Base-by-base conservation (phyloP, 2,797 vertebrate species). In the Labeo calbasu region DNA sequence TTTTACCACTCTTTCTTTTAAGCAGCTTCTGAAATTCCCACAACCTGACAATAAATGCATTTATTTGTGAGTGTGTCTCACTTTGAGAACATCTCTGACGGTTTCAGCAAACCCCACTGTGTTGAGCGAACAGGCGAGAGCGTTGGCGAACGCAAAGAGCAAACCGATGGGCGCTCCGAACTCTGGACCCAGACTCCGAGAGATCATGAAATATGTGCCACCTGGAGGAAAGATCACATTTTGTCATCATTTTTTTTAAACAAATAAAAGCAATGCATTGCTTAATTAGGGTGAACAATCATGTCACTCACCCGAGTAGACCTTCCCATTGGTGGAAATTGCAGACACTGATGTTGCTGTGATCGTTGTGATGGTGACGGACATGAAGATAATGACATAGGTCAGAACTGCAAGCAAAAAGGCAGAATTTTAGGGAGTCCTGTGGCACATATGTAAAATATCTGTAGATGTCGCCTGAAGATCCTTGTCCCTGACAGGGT, bases 141-240 rank as follows among this genome's bases (percentile, higher is more conserved):
- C 92, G 0, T 93, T 96, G 84, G 93, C 93, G 12, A 96, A 95
- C 57, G 92, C 88, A 73, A 95, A 95, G 4, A 95, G 92, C 86
- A 95, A 19, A 5, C 94, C 93, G 0, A 94, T 94, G 0, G 94
- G 95, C 3, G 92, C 90, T 0, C 94, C 94, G 25, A 95, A 89
- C 88, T 95, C 95, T 19, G 92, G 93, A 10, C 93, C 92, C 70
- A 95, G 89, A 9, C 93, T 94, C 8, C 92, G 88, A 2, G 94
- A 96, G 87, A 95, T 94, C 89, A 95, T 91, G 72, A 96, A 95
- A 57, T 95, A 95, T 0, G 91, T 91, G 8, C 94, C 93, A 2
- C 94, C 94, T 95, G 85, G 3, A 57, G 43, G 1, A 55, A 59
- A 81, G 25, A 65, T 46, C 36, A 61, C 9, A 12, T 11, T 9